Evolutionary conservation across 30 jellyfish, hydroid and myxozoan species (phyloP).

Genomic region (Rhopilema esculentum): DNA sequence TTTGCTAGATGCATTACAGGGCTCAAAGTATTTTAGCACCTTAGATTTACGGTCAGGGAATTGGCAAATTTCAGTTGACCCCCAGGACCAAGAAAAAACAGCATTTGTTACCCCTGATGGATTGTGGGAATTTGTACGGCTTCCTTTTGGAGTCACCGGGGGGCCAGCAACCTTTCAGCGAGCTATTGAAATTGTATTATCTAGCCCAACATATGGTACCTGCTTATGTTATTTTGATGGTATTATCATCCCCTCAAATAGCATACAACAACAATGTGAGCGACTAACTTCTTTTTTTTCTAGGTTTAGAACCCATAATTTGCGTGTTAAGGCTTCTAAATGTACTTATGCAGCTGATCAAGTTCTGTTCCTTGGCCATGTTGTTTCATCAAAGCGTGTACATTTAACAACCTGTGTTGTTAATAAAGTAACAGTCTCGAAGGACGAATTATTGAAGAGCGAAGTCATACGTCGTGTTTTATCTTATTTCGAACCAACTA

Average conservation of each 20-base stretch:
- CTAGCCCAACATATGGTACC: constrained; percentile 49
- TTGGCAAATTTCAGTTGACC: constrained; percentile 56
- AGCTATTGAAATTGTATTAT: constrained; percentile 68
- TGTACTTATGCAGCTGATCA: constrained; percentile 37
- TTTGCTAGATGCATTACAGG: constrained; percentile 52
- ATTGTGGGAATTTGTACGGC: constrained; percentile 49
- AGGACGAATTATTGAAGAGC: no score
- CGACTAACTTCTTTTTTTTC: not conserved
- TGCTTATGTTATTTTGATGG: constrained; percentile 70
- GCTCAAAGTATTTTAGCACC: constrained; percentile 39
- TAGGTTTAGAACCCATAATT: constrained; percentile 19
- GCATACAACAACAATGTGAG: constrained; percentile 28
- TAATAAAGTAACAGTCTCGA: no score
- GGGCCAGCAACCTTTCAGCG: constrained; percentile 72
- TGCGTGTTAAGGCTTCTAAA: constrained; percentile 44
- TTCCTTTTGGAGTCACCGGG: constrained; percentile 68
- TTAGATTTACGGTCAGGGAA: constrained; percentile 59
- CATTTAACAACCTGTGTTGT: no score
- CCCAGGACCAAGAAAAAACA: constrained; percentile 53
- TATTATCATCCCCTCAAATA: constrained; percentile 18
- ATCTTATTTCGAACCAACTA: no score
- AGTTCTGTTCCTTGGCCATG: constrained; percentile 39
- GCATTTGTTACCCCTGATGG: constrained; percentile 62
- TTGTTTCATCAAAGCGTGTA: constrained; percentile 20
- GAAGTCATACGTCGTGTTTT: no score